Evolutionary conservation across 2,888 invertebrate genomes (phyloP).

Genomic region (Diarsia mendica): DNA sequence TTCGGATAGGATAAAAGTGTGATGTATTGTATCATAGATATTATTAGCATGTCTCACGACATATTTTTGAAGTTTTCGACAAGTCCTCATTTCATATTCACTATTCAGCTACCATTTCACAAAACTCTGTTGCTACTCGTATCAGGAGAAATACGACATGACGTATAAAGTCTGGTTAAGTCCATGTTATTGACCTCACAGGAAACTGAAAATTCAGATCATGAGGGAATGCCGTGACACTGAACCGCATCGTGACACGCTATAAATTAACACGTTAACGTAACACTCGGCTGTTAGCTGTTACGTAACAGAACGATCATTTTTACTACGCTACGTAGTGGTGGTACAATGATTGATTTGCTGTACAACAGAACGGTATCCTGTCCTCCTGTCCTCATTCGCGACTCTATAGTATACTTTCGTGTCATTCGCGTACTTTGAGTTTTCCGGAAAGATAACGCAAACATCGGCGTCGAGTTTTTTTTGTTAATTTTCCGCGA

Average conservation of each 20-base stretch:
- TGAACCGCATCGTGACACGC: conserved; percentile 38
- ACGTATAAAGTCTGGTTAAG: background rate
- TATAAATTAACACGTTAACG: conserved; percentile 52
- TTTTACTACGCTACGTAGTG: conserved; percentile 5
- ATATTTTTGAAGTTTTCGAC: background rate
- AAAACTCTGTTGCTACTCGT: conserved; percentile 3
- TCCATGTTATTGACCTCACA: conserved; percentile 53
- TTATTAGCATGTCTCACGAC: conserved; percentile 12
- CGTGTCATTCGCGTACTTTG: background rate
- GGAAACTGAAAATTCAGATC: conserved; percentile 46
- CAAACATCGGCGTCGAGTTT: background rate
- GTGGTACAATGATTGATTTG: background rate
- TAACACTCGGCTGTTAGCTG: conserved; percentile 16
- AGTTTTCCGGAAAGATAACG: conserved; percentile 32
- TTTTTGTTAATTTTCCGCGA: conserved; percentile 13
- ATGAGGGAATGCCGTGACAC: conserved; percentile 53
- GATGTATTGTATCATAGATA: conserved; percentile 28
- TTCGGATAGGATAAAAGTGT: conserved; percentile 17
- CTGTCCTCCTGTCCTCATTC: background rate
- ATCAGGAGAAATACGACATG: background rate
- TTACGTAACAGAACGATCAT: conserved; percentile 30
- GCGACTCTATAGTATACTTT: background rate
- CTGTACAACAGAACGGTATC: background rate
- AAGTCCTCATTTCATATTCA: background rate
- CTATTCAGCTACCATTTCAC: background rate